Evolutionary conservation across 2,797 vertebrate species (phyloP), one percentile per base, ranked within the genome.

Genomic region (Argyrosomus regius): DNA sequence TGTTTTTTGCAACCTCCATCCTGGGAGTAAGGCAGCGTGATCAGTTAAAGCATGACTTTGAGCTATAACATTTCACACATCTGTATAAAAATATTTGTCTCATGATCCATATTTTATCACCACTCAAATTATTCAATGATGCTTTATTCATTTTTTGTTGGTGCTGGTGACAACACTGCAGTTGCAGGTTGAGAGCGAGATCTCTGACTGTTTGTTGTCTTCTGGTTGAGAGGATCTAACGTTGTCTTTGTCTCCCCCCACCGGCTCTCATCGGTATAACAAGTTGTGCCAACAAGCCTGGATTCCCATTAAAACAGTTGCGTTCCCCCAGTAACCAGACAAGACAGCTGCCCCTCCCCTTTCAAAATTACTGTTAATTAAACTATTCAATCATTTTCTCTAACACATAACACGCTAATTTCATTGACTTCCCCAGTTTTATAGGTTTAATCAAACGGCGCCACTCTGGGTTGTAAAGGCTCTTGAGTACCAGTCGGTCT

Each of bases 201-300:
- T 35, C 46, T 6, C 8, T 39, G 49, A 28, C 53, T 4, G 24
- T 50, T 16, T 35, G 2, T 3, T 4, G 56, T 14, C 49, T 10
- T 41, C 3, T 46, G 6, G 3, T 41, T 62, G 14, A 45, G 46
- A 66, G 18, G 3, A 54, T 56, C 11, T 68, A n/a, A 58, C 6
- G 0, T 41, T 26, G 52, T 75, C 70, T 83, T 48, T 86, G 75
- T 75, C 87, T 62, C 78, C 71, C 67, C 41, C 80, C 1, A 49
- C 5, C 1, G 85, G 12, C 11, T 14, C 0, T 6, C 0, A 64
- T 3, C 4, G 31, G 57, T 60, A 63, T 46, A 39, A 35, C 46
- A 75, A 63, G 3, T 14, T 66, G 5, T 35, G 5, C 18, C 28
- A 58, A 6, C 16, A 41, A 9, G 18, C 3, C 56, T 22, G 3